Evolutionary conservation across 2,888 invertebrate genomes (phyloP), one percentile per base, ranked within the genome.

Genomic region (Epistrophe grossulariae): DNA sequence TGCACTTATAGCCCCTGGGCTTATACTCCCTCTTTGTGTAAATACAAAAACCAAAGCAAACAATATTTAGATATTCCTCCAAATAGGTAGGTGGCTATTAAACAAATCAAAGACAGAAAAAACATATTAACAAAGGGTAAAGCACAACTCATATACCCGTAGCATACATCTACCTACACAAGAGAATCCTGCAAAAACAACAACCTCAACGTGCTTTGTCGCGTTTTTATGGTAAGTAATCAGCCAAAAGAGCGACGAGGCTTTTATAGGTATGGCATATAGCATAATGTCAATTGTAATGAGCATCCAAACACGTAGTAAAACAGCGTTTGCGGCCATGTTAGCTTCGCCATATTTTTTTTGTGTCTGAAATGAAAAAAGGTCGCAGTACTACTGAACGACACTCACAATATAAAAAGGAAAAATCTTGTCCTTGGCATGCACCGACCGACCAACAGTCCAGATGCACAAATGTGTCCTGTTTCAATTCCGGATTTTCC

Each of bases 321-420:
- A 38, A 50, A 50, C 68, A 35, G 50, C 24, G 19, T 19, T 48
- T 38, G 48, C 64, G 64, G 52, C 40, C 64, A 64, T 64, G 62
- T 62, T 71, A n/a, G 4, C 55, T 40, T 15, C 40, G n/a, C 45
- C 62, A 17, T 24, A 48, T 62, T 31, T 24, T 52, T 55, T 59
- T 45, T 50, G 64, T 52, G 74, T 82, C 59, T 82, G 45, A 45
- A 78, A 70, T 55, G 48, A 40, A 62, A 79, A 74, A 74, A 84
- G 74, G 70, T 71, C 79, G 70, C 64, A 50, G 17, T 76, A 48
- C 57, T 84, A 84, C 84, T 84, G 64, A 79, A 79, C 31, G 57
- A n/a, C n/a, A n/a, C n/a, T 28, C 68, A 74, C 13, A 66, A 2
- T 24, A 24, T 24, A 24, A 24, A 40, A 24, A 24, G 15, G 28